These are phyloP conservation scores for Artemia franciscana DNA, from an alignment of 1,140 invertebrate genomes.

Conservation along the genomic window DNA sequence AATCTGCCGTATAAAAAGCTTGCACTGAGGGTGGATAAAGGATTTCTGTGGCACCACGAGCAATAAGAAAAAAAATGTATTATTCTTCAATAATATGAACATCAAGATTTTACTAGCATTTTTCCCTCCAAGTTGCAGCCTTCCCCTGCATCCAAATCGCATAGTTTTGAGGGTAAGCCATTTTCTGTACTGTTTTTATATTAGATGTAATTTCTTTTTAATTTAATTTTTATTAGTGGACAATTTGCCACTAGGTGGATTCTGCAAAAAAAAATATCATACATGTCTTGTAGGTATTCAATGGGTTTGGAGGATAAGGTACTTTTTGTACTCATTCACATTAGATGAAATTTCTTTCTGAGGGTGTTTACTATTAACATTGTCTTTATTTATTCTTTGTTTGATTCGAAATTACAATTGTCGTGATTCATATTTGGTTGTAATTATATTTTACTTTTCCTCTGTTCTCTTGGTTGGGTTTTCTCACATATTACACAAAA, in stretches of 20 bases:
- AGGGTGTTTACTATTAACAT: too few relatives aligned
- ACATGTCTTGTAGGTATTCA: constrained; percentile 87
- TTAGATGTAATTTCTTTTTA: too few relatives aligned
- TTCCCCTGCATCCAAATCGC: constrained; percentile 81
- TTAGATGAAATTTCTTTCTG: too few relatives aligned
- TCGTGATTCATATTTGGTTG: too few relatives aligned
- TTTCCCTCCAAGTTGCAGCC: constrained; percentile 85
- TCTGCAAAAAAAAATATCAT: constrained; percentile 96
- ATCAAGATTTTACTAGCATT: constrained; percentile 76
- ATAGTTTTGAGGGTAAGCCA: constrained; percentile 71
- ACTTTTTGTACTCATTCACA: constrained; percentile 8
- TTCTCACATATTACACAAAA: too few relatives aligned
- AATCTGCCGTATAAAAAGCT: too few relatives aligned
- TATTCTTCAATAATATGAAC: constrained; percentile 90
- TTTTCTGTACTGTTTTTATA: constrained; percentile 93
- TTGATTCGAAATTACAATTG: too few relatives aligned
- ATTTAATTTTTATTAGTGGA: constrained; percentile 95
- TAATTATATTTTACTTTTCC: too few relatives aligned
- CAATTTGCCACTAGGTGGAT: constrained; percentile 88
- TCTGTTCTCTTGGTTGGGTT: too few relatives aligned
- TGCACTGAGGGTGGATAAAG: too few relatives aligned
- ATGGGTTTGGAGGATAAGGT: constrained; percentile 81
- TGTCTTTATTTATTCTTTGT: too few relatives aligned
- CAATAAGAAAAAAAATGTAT: constrained; percentile 16
- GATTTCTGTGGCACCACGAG: too few relatives aligned